Base-by-base conservation (phyloP, 92 coral and sea anemone species). In the Metridium senile region DNA sequence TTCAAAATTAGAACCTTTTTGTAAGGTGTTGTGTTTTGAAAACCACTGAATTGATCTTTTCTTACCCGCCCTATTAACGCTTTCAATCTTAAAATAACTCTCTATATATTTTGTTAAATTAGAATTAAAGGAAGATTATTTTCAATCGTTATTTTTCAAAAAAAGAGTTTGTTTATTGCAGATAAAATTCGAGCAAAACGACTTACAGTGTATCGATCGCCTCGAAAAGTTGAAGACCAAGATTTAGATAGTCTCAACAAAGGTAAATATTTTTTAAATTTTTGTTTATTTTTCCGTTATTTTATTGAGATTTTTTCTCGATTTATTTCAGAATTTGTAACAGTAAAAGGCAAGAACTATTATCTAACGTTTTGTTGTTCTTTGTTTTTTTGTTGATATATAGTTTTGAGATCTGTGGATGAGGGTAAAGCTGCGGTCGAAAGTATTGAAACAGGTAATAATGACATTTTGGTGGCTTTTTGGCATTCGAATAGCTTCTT, bases 321-420 rank as follows among this genome's bases (percentile, higher is more conserved):
- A n/a, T n/a, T n/a, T n/a, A n/a, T n/a, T n/a, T n/a, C n/a, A n/a
- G n/a, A n/a, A n/a, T n/a, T n/a, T n/a, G n/a, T n/a, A n/a, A n/a
- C n/a, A n/a, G n/a, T n/a, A n/a, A n/a, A n/a, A n/a, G n/a, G n/a
- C n/a, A n/a, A n/a, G n/a, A n/a, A n/a, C n/a, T n/a, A n/a, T n/a
- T n/a, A n/a, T n/a, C n/a, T n/a, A n/a, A n/a, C 18, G 25, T 17
- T 9, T 17, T 2, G 9, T 13, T 17, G 57, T 26, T 47, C 1
- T 69, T 10, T 16, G 23, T 28, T 20, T n/a, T n/a, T n/a, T 39
- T 39, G 49, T 39, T 39, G 13, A 39, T 6, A 23, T 32, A 47
- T 34, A 87, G 91, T 75, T 59, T 66, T 87, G 43, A 85, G 91
- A 27, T 87, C 91, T 1, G 91, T 87, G 31, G 82, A 78, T 52